Conservation (phyloP, 2,797 vertebrate genomes). For the Chelon auratus region DNA sequence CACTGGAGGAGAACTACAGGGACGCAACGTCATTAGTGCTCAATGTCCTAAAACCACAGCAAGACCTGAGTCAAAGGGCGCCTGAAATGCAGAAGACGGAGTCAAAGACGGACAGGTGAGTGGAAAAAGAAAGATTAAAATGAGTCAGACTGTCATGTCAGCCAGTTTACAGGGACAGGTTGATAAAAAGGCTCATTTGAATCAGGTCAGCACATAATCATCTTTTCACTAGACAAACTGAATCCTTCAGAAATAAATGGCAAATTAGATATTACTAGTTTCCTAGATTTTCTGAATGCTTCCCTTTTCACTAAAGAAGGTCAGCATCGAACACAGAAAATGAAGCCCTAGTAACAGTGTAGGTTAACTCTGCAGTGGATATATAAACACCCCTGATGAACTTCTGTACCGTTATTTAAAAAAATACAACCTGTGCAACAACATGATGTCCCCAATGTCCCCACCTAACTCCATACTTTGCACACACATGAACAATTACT, state of each 20-base stretch:
- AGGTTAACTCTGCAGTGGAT: too few relatives aligned
- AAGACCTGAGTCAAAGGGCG: conserved; percentile 24
- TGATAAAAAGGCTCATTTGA: conserved; percentile 15
- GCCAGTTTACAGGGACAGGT: neutral
- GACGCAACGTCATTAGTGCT: neutral
- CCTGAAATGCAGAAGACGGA: neutral
- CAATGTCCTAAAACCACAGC: neutral
- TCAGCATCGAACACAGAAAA: too few relatives aligned
- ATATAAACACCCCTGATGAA: too few relatives aligned
- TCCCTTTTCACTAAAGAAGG: too few relatives aligned
- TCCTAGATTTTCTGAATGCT: too few relatives aligned
- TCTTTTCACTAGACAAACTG: neutral
- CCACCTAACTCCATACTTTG: too few relatives aligned
- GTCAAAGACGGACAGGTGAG: neutral
- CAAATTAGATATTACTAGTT: too few relatives aligned
- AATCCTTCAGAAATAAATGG: conserved; percentile 56
- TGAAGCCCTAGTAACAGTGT: too few relatives aligned
- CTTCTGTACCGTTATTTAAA: too few relatives aligned
- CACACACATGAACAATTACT: too few relatives aligned
- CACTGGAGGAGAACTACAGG: conserved; percentile 15
- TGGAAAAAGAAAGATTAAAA: neutral
- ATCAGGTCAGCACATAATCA: conserved; percentile 7
- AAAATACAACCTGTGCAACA: too few relatives aligned
- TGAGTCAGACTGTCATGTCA: neutral
- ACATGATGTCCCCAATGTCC: too few relatives aligned